Evolutionary conservation across 1,140 invertebrate genomes (phyloP).

Genomic region (Drosophila melanogaster): DNA sequence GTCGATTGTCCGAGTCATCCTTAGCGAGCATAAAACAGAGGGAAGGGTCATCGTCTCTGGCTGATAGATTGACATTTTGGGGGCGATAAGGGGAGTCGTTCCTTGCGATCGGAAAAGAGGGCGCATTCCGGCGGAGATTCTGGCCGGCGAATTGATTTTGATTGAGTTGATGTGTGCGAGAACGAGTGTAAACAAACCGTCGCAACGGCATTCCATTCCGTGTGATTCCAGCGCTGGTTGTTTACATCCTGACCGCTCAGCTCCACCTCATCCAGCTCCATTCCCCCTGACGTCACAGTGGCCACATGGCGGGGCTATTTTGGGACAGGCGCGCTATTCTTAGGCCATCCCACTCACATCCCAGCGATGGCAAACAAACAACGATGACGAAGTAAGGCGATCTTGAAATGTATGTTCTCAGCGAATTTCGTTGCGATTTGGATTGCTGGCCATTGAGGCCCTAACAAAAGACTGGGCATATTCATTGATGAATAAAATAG

Average conservation of each 20-base stretch:
- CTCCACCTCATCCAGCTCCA: conserved; percentile 1
- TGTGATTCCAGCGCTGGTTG: conserved; percentile 1
- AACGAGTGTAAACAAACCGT: conserved; percentile 1
- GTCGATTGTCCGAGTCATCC: neutral
- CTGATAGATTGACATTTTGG: neutral
- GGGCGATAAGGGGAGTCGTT: neutral
- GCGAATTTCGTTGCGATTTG: neutral
- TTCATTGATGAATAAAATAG: too few species aligned
- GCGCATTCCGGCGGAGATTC: neutral
- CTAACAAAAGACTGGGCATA: too few species aligned
- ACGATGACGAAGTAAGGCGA: conserved; percentile 11
- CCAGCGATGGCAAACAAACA: conserved; percentile 10
- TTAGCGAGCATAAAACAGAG: neutral
- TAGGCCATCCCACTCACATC: conserved; percentile 14
- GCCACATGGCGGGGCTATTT: conserved; percentile 8
- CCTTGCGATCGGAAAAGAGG: conserved; percentile 5
- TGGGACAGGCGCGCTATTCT: conserved; percentile 3
- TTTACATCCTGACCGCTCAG: conserved; percentile 12
- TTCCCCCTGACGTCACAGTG: conserved; percentile 1
- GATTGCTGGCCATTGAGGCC: neutral
- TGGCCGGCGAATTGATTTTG: conserved; percentile 1
- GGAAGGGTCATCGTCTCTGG: neutral
- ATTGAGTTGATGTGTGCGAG: neutral
- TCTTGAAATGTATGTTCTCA: neutral
- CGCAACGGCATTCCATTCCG: neutral